These are phyloP conservation scores for Sorex fumeus DNA, from an alignment of 2,113 vertebrate species.

Conservation along the genomic window DNA sequence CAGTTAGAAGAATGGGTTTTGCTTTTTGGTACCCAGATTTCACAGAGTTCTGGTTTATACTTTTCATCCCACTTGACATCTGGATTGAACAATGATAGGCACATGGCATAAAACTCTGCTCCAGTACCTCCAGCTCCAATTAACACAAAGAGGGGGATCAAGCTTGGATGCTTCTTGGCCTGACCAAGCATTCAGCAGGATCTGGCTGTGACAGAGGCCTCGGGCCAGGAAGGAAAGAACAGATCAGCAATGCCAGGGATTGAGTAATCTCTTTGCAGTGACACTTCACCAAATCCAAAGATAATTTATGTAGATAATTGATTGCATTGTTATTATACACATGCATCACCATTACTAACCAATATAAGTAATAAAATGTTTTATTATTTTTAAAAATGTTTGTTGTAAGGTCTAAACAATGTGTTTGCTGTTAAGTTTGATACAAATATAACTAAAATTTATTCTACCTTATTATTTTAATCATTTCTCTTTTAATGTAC, in stretches of 20 bases:
- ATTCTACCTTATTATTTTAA: constrained; percentile 2
- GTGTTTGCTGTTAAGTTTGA: not conserved
- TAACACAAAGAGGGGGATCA: not conserved
- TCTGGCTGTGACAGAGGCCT: not conserved
- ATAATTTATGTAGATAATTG: constrained; percentile 9
- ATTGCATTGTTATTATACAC: not conserved
- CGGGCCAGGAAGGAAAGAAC: not conserved
- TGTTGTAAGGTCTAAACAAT: not conserved
- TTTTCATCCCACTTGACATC: not conserved
- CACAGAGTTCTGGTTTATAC: not conserved
- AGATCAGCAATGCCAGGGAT: not conserved
- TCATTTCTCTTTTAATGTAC: constrained; percentile 38
- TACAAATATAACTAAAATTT: not conserved
- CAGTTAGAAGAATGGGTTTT: not conserved
- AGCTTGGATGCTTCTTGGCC: not conserved
- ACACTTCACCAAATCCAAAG: not conserved
- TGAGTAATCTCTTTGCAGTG: not conserved
- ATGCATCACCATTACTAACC: not conserved
- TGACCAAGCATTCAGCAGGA: not conserved
- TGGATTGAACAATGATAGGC: not conserved
- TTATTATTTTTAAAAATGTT: not conserved
- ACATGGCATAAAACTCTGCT: not conserved
- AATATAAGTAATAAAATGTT: not conserved
- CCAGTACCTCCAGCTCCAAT: not conserved
- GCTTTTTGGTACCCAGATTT: not conserved